Evolutionary conservation across 2,113 vertebrate species (phyloP), one percentile per base, ranked within the genome.

Genomic region (Mola mola): DNA sequence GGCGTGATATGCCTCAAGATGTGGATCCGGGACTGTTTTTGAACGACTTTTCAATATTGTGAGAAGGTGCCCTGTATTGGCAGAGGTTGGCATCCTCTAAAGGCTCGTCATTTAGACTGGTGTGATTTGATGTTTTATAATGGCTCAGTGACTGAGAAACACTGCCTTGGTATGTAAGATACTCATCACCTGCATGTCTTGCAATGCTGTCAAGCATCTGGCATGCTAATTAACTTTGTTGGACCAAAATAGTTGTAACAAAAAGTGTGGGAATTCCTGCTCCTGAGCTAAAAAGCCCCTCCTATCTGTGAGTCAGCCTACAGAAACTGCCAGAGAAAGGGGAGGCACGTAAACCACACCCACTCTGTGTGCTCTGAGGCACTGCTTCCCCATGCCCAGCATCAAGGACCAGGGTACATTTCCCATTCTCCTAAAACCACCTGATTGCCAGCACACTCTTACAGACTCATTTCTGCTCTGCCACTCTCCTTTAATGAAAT

Each of bases 301-400:
- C 63, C 68, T 26, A 38, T 71, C 28, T 74, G 36, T 75, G 79
- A 82, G 57, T 82, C 66, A 81, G 55, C 70, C 72, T 17, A 29
- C 36, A 73, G 63, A 82, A 74, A 67, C 64, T 51, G 63, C 72
- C 65, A 75, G 56, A 68, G 66, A 58, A 78, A 64, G 10, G 28
- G 53, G 78, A 47, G 75, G 69, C 55, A 79, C 66, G 82, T 72
- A 78, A 74, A 66, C 85, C 84, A 79, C 88, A 87, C 82, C 84
- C 75, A 83, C 81, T 66, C 70, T 9, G 22, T 19, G 22, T 43
- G 42, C 73, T 63, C 24, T 22, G 38, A 67, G 64, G 44, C 65
- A 33, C 34, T 63, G 64, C 72, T 50, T 38, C 72, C 42, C 8
- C n/a, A 56, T 29, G 31, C 29, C 49, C 60, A 49, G 53, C 58